Base-by-base conservation (phyloP, 2,113 vertebrate species). In the Mugil cephalus region DNA sequence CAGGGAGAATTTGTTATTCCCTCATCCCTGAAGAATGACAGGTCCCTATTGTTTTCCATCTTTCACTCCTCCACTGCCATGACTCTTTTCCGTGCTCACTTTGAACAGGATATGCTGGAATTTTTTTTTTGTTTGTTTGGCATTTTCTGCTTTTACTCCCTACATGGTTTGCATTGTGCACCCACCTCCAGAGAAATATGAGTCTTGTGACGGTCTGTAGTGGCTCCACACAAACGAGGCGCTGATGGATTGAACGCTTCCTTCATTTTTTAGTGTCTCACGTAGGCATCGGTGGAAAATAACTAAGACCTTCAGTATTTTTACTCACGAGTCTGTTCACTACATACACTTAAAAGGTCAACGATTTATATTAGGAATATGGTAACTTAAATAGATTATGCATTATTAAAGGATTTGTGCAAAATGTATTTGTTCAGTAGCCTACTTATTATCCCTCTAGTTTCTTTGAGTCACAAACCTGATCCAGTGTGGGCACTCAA, bases 1-100 rank as follows among this genome's bases (percentile, higher is more conserved):
- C 50, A 53, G 84, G 89, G 89, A 88, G 84, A 83, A 88, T 87
- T 92, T 93, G 91, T 94, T 93, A 85, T 92, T 87, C 76, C 60
- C 84, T 74, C 79, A 71, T 84, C 78, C 71, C 76, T 6, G 73
- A 87, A 91, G 90, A 88, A 82, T 90, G 92, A 90, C 90, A 90
- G 90, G 47, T 92, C 88, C 82, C 91, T 75, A 93, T 93, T 93
- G 93, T 94, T 91, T 89, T 69, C 62, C 45, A 80, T 77, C 73
- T 61, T 51, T 89, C 78, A 84, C 76, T 91, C 83, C 77, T 89
- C 51, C 73, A 35, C 74, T 76, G 79, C 80, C n/a, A 83, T 75
- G 84, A 73, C 88, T 89, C 77, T 82, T 84, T 92, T 81, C 80
- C 85, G 85, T 68, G 62, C 35, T 53, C 1, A 24, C 86, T 80